Conservation (phyloP, 1,140 invertebrate species). For the Camponotus pennsylvanicus region DNA sequence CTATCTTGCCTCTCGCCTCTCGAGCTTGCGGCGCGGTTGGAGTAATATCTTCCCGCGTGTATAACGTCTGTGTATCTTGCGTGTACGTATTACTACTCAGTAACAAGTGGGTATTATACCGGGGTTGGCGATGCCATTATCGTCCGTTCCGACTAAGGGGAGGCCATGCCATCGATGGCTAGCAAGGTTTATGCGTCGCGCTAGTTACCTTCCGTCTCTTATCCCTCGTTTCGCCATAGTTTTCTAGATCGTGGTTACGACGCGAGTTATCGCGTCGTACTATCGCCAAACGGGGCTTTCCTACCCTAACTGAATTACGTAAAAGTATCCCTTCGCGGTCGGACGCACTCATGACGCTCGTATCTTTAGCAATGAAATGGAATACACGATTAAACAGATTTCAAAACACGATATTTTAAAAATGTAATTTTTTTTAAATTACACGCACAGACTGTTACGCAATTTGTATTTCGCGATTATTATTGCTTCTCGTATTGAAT, state of each 20-base stretch:
- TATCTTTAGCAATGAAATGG: neutral
- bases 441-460: too few species aligned
- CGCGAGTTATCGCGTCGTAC: conserved; percentile 19
- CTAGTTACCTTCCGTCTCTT: neutral
- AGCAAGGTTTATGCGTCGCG: conserved; percentile 45
- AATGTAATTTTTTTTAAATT: neutral
- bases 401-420: too few species aligned
- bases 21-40: conserved; percentile 67
- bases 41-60: conserved; percentile 73
- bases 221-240: conserved; percentile 7
- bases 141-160: conserved; percentile 65
- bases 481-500: too few species aligned
- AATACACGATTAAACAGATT: neutral
- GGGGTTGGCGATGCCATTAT: conserved; percentile 65
- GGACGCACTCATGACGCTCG: neutral
- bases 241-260: conserved; percentile 39
- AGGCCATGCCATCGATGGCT: conserved; percentile 55
- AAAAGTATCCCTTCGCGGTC: neutral
- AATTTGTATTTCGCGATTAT: neutral
- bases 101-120: conserved; percentile 81
- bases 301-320: conserved; percentile 18
- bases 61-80: conserved; percentile 45
- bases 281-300: neutral
- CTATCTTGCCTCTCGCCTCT: conserved; percentile 25
- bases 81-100: conserved; percentile 75